These are phyloP conservation scores for Pseudorasbora parva DNA, from an alignment of 2,113 vertebrate species.

Conservation along the genomic window DNA sequence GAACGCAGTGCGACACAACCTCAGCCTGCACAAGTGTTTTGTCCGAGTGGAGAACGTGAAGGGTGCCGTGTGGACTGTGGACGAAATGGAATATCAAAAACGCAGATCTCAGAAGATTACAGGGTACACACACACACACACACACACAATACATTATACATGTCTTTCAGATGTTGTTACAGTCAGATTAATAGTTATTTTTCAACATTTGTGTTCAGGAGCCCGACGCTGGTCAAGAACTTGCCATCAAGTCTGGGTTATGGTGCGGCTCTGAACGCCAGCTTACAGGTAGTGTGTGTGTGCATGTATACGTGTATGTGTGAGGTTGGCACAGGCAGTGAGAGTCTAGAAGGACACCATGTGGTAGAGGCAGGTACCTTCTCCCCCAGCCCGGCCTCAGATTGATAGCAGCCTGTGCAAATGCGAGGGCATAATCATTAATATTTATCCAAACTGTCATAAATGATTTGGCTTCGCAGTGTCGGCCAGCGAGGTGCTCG, in stretches of 20 bases:
- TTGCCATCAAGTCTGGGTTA: constrained; percentile 98
- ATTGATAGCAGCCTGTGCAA: constrained; percentile 93
- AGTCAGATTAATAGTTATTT: background rate
- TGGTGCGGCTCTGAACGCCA: constrained; percentile 97
- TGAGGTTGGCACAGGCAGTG: constrained; percentile 48
- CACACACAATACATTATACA: no score
- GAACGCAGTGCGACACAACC: constrained; percentile 99
- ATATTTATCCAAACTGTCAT: constrained; percentile 99
- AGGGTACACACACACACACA: constrained; percentile 80
- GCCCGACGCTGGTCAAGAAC: constrained; percentile 98
- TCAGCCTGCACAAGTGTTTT: constrained; percentile 99
- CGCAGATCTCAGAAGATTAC: constrained; percentile 99
- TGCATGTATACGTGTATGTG: background rate
- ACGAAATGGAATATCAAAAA: constrained; percentile 99
- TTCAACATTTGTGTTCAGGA: constrained; percentile 77
- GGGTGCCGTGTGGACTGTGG: constrained; percentile 99
- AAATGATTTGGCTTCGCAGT: constrained; percentile 97
- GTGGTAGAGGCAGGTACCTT: constrained; percentile 70
- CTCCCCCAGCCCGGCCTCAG: constrained; percentile 68
- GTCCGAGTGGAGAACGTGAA: constrained; percentile 99
- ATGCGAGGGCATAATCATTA: constrained; percentile 94
- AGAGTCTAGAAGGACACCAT: constrained; percentile 88
- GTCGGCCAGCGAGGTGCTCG: constrained; percentile 89
- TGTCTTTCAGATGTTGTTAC: background rate
- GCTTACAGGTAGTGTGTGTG: constrained; percentile 77